Evolutionary conservation across 2,113 vertebrate species (phyloP).

Genomic region (Dipodomys merriami): DNA sequence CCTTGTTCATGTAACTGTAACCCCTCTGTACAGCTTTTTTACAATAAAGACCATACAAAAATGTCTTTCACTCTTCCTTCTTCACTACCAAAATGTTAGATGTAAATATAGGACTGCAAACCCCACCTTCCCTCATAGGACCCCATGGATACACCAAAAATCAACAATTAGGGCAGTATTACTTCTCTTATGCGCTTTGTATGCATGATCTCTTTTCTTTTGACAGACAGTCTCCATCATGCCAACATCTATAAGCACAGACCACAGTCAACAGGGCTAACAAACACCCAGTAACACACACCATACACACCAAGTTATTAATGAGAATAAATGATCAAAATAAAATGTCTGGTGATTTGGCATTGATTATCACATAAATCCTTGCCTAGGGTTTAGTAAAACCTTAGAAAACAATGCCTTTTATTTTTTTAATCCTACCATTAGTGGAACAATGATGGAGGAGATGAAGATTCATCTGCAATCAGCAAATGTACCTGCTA

Average conservation of each 20-base stretch:
- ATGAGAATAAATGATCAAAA: constrained; percentile 56
- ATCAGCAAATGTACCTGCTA: background rate
- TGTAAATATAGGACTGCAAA: background rate
- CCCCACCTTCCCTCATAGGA: background rate
- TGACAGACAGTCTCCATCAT: background rate
- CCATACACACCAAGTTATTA: constrained; percentile 42
- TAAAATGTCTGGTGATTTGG: constrained; percentile 29
- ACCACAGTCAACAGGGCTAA: constrained; percentile 11
- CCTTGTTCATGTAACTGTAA: too few relatives aligned
- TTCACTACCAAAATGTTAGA: background rate
- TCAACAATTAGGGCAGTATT: background rate
- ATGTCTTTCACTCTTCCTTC: background rate
- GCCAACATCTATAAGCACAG: constrained; percentile 9
- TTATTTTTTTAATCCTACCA: constrained; percentile 20
- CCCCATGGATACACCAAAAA: background rate
- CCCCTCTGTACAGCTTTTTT: too few relatives aligned
- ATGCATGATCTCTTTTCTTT: background rate
- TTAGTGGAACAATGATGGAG: background rate
- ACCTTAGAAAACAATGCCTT: constrained; percentile 10
- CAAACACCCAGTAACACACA: background rate
- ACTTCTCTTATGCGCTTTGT: background rate
- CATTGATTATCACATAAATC: constrained; percentile 38
- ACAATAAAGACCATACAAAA: too few relatives aligned
- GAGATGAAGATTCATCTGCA: background rate
- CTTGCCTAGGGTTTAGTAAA: background rate